A percentile compares a stretch with the other conserved stretches of the same genome.
Conservation (phyloP, 2,888 invertebrate genomes). For the Ctena decussata region DNA sequence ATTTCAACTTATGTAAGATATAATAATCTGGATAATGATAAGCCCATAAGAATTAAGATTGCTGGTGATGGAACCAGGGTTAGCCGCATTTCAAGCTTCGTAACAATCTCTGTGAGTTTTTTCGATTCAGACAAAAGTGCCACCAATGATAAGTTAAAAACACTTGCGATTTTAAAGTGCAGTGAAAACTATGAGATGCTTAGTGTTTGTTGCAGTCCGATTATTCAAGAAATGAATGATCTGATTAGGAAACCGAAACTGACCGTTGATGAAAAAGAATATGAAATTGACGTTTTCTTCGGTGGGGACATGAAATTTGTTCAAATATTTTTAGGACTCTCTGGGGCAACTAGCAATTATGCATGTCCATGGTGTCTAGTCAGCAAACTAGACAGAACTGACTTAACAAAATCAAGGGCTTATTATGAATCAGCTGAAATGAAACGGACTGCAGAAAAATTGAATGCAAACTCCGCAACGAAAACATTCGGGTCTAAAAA, state of each 20-base stretch:
- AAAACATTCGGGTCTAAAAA: not conserved
- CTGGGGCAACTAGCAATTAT: conserved; percentile 16
- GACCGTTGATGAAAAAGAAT: not conserved
- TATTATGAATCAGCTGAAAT: not conserved
- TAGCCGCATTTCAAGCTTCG: conserved; percentile 19
- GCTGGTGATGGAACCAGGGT: conserved; percentile 20
- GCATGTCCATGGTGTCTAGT: conserved; percentile 28
- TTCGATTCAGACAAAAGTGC: not conserved
- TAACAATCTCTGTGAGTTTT: not conserved
- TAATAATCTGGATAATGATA: not conserved
- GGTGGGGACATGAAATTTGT: conserved; percentile 33
- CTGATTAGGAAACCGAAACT: not conserved
- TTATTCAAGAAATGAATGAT: not conserved
- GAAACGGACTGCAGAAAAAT: not conserved
- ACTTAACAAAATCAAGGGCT: not conserved
- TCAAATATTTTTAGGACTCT: conserved; percentile 19
- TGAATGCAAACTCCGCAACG: not conserved
- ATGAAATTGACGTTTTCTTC: not conserved
- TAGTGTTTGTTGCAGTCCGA: not conserved
- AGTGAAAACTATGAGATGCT: not conserved
- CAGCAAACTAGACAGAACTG: not conserved
- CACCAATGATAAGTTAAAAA: not conserved
- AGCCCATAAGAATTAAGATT: not conserved
- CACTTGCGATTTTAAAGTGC: not conserved
- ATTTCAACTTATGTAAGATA: not conserved